These are phyloP conservation scores for Verasper variegatus DNA, from an alignment of 2,113 vertebrate genomes.

Conservation along the genomic window DNA sequence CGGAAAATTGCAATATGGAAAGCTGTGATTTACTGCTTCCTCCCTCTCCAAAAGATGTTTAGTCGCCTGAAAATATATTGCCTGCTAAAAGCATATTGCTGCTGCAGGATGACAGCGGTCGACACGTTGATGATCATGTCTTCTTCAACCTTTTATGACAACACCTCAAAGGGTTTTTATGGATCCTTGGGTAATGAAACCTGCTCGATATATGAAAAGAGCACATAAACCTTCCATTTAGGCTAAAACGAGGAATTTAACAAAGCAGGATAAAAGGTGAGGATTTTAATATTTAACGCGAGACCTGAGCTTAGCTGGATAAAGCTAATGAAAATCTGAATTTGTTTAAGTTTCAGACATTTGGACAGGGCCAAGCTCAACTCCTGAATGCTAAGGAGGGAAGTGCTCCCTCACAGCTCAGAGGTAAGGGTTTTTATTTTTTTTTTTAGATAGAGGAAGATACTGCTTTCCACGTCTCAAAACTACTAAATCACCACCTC, in stretches of 20 bases:
- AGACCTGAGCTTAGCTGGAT: neutral
- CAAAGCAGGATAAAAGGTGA: conserved; percentile 13
- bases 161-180: conserved; percentile 34
- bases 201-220: conserved; percentile 6
- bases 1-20: conserved; percentile 6
- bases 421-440: neutral
- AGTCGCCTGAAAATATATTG: conserved; percentile 36
- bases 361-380: neutral
- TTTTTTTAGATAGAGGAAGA: neutral
- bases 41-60: conserved; percentile 6
- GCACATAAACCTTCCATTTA: conserved; percentile 31
- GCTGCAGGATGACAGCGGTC: neutral
- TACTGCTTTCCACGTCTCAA: neutral
- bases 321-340: conserved; percentile 24
- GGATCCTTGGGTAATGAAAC: conserved; percentile 31
- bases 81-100: neutral
- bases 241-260: conserved; percentile 5
- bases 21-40: neutral
- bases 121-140: conserved; percentile 8
- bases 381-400: too few species aligned
- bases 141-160: conserved; percentile 30
- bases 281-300: conserved; percentile 44
- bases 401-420: too few species aligned
- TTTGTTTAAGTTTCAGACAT: neutral
- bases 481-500: neutral